Base-by-base conservation (phyloP, 2,113 vertebrate genomes). In the Pantherophis guttatus region DNA sequence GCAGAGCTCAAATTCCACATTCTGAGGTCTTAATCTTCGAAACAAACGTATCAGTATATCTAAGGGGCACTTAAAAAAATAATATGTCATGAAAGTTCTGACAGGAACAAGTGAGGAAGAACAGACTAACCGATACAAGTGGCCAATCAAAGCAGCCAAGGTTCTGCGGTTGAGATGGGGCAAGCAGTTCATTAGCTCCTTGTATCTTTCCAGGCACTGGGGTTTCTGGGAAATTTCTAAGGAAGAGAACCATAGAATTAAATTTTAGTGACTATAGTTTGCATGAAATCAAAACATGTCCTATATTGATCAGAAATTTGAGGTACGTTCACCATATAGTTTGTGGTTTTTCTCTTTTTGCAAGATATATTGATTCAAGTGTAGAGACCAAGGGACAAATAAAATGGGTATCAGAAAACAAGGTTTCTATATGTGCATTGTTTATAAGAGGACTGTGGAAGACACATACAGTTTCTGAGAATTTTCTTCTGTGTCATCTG, bases 141-240 rank as follows among this genome's bases (percentile, higher is more conserved):
- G 99, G 62, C 98, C 98, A 0, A 99, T 98, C 87, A 99, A 98
- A 0, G 99, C 98, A 9, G 98, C 98, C 96, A 99, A 96, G 0
- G 99, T 99, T 48, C 98, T 99, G 93, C 97, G 97, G 96, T 99
- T 99, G 96, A 99, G 98, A 44, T 98, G 97, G 9, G 99, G 99
- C 93, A 99, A 97, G 90, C 96, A 98, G 11, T 97, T 96, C 94
- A 99, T 99, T 93, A 99, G 98, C 91, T 99, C 98, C 95, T 99
- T 99, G 97, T 99, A 99, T 91, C 98, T 96, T 93, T 99, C 98
- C 95, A 99, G 93, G 88, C 99, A 98, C 70, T 97, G 98, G 1
- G 95, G 95, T 96, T 98, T 99, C 1, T 97, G 98, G 50, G 97
- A 88, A 70, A 98, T 97, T 94, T 98, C 99, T 99, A 96, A 50